Percentiles rank a stretch among this genome's conserved stretches.
Evolutionary conservation across 1,140 invertebrate species (phyloP).

Genomic region (Musca vetustissima): DNA sequence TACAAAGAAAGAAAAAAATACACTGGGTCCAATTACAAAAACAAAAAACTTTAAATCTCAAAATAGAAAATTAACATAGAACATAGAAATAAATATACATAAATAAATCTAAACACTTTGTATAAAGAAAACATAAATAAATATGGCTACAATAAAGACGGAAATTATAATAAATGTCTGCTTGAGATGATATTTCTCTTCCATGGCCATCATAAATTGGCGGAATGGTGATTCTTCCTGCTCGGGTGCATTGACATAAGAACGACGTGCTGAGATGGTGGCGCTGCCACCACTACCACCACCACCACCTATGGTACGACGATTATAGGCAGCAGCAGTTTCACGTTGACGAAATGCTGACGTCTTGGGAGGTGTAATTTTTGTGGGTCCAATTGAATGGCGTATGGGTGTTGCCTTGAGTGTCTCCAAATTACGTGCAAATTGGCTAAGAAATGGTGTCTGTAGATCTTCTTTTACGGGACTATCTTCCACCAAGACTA

Average conservation of each 20-base stretch:
- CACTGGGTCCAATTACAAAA: background rate
- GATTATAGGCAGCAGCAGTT: background rate
- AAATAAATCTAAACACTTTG: slow-evolving; percentile 17
- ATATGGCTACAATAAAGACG: slow-evolving; percentile 32
- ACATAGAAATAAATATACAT: background rate
- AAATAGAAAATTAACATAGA: background rate
- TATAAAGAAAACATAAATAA: slow-evolving; percentile 40
- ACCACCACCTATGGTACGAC: background rate
- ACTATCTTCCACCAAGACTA: background rate
- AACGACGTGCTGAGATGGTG: background rate
- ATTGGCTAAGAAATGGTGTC: slow-evolving; percentile 31
- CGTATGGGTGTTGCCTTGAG: slow-evolving; percentile 5
- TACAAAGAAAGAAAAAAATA: background rate
- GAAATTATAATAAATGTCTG: slow-evolving; percentile 36
- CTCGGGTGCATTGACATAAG: background rate
- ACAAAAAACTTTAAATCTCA: background rate
- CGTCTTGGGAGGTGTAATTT: slow-evolving; percentile 3
- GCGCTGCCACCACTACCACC: slow-evolving; percentile 26
- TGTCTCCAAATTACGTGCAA: slow-evolving; percentile 28
- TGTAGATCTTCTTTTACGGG: slow-evolving; percentile 2
- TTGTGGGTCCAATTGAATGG: background rate
- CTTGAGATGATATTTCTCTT: slow-evolving; percentile 43
- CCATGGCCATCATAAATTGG: slow-evolving; percentile 30
- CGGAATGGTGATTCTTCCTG: slow-evolving; percentile 4
- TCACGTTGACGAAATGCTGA: background rate